A percentile compares a stretch with the other conserved stretches of the same genome.
Conservation (phyloP, 2,797 vertebrate species). For the Cuniculus paca region DNA sequence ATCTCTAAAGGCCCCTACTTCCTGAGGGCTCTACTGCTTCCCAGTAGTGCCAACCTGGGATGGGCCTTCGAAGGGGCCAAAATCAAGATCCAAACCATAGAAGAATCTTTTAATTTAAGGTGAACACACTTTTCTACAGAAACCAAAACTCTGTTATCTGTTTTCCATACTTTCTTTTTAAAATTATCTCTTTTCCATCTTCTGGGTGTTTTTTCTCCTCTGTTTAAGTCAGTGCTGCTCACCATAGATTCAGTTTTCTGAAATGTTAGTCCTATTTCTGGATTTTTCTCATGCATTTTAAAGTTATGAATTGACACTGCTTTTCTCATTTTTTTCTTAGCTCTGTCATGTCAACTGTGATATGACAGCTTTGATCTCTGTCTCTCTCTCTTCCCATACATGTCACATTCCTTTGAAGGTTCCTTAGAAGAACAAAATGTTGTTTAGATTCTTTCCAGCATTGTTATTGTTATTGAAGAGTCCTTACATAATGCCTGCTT, state of each 20-base stretch:
- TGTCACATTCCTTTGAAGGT: neutral
- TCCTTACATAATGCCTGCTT: slow-evolving; percentile 1
- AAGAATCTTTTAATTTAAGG: neutral
- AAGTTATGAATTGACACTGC: neutral
- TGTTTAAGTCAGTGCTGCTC: neutral
- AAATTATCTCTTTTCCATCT: neutral
- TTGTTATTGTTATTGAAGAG: slow-evolving; percentile 24
- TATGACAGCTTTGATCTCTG: neutral
- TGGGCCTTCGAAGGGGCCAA: neutral
- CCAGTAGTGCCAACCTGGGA: neutral
- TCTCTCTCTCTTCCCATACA: neutral
- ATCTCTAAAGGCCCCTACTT: neutral
- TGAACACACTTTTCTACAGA: neutral
- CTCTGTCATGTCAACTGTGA: neutral
- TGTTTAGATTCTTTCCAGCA: slow-evolving; percentile 32
- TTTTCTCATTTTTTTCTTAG: neutral
- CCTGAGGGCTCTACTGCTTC: neutral
- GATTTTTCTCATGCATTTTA: slow-evolving; percentile 22
- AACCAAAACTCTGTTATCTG: neutral
- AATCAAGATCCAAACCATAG: neutral
- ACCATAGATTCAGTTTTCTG: slow-evolving; percentile 25
- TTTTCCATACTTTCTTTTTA: neutral
- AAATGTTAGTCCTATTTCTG: slow-evolving; percentile 20
- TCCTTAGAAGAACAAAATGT: slow-evolving; percentile 45
- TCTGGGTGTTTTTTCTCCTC: neutral